These are phyloP conservation scores for Sitodiplosis mosellana DNA, from an alignment of 1,140 invertebrate genomes.

Conservation along the genomic window DNA sequence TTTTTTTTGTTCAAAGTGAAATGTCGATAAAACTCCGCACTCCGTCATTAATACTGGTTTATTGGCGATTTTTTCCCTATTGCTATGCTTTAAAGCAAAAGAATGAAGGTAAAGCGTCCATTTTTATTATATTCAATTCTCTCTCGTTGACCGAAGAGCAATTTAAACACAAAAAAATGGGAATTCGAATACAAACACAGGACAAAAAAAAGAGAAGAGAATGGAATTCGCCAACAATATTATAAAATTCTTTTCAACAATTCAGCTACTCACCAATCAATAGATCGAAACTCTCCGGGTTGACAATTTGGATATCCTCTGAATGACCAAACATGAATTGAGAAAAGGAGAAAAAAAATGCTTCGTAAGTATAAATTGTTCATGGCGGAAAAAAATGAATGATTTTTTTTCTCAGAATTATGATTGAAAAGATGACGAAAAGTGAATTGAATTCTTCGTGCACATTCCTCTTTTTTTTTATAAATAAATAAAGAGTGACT, in stretches of 20 bases:
- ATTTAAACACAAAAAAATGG: neutral
- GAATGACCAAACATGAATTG: conserved; percentile 1
- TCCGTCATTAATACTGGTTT: no score
- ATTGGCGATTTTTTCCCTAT: no score
- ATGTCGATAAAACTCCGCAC: no score
- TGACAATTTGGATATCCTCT: conserved; percentile 25
- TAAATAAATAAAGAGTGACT: no score
- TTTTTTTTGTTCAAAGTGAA: no score
- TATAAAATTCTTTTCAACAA: neutral
- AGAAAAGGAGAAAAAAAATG: neutral
- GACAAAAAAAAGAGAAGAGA: neutral
- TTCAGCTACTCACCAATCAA: conserved; percentile 19
- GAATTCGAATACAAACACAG: neutral
- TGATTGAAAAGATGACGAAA: no score
- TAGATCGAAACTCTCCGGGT: conserved; percentile 23
- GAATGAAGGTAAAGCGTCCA: no score
- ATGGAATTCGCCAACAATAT: neutral
- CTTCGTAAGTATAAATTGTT: neutral
- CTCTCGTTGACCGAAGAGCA: neutral
- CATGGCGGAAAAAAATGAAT: no score
- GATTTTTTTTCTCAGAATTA: no score
- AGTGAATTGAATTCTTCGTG: no score
- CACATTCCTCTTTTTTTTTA: no score
- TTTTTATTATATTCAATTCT: neutral
- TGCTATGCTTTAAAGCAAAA: no score